Conservation (phyloP, 2,797 vertebrate genomes). For the Miichthys miiuy region DNA sequence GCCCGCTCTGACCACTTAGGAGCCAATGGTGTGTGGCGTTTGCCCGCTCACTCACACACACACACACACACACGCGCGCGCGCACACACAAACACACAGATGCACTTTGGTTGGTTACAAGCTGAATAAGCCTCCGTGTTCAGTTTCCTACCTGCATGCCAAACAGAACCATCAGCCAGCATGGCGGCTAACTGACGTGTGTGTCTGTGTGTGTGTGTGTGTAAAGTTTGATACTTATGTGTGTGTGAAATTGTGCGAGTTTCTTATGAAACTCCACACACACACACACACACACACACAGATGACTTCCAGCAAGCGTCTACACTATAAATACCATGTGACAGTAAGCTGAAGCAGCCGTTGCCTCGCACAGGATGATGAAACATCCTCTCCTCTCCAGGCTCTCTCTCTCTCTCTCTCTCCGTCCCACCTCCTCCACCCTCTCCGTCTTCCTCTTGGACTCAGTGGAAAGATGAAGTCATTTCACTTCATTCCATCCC, state of each 20-base stretch:
- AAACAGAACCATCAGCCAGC: slow-evolving; percentile 12
- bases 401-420: neutral
- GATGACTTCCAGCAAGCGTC: slow-evolving; percentile 23
- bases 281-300: slow-evolving; percentile 5
- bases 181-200: slow-evolving; percentile 3
- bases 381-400: slow-evolving; percentile 47
- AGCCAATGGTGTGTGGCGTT: slow-evolving; percentile 34
- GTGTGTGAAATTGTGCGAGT: neutral
- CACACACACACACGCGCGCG: neutral
- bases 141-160: slow-evolving; percentile 41
- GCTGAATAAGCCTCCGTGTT: slow-evolving; percentile 1
- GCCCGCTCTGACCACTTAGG: slow-evolving; percentile 35
- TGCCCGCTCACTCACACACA: slow-evolving; percentile 8
- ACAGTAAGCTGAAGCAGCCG: slow-evolving; percentile 41
- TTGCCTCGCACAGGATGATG: slow-evolving; percentile 46
- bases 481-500: slow-evolving; percentile 62
- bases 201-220: neutral
- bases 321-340: slow-evolving; percentile 51
- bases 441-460: slow-evolving; percentile 45
- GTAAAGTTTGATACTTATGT: neutral
- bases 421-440: slow-evolving; percentile 43
- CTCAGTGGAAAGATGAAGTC: slow-evolving; percentile 76
- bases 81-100: slow-evolving; percentile 9
- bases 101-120: slow-evolving; percentile 17
- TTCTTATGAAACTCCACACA: slow-evolving; percentile 12